Evolutionary conservation across 2,888 invertebrate genomes (phyloP), one percentile per base, ranked within the genome.

Genomic region (Lepidocyrtinus sp.): DNA sequence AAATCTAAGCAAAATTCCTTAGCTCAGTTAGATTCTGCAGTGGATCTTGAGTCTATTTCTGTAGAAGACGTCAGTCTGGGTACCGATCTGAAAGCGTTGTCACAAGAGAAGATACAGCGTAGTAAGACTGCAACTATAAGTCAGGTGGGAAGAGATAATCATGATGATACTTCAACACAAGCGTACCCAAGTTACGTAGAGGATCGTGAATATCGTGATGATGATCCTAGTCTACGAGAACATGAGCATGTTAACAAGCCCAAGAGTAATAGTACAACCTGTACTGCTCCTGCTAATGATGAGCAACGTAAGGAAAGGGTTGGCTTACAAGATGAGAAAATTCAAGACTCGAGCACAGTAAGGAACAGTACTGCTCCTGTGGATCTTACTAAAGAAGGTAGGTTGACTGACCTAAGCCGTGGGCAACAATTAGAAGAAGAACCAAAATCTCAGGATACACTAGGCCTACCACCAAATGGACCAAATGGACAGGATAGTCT

Each of bases 341-440:
- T 68, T 74, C 24, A 24, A 27, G 25, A 64, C 67, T 55, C 27
- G 25, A 65, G 24, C 21, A 27, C 75, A 36, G 65, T 21, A 19
- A 24, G 63, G 55, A 75, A 64, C 63, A 76, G 76, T 76, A 71
- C 64, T 76, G 71, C 45, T 50, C 24, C 69, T 22, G 55, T 27
- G 9, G 27, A 12, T 24, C 9, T 17, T 3, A 27, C 63, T 45
- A 46, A 27, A 62, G 68, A 71, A 70, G 76, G 77, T 82, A 83
- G 83, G 83, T 83, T 82, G 82, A 83, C 76, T 83, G 83, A 83
- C 83, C 83, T 82, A 83, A 63, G 67, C 36, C 27, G 67, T 69
- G 68, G 63, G 63, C 75, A 63, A 21, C 71, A 67, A 69, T 76
- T 75, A 68, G 71, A 55, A 76, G 63, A n/a, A n/a, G n/a, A n/a